Percentiles rank a stretch among this genome's conserved stretches.
phyloP scores from a whole-genome alignment of 2,888 invertebrate species.

The Drosophila ustulata region DNA sequence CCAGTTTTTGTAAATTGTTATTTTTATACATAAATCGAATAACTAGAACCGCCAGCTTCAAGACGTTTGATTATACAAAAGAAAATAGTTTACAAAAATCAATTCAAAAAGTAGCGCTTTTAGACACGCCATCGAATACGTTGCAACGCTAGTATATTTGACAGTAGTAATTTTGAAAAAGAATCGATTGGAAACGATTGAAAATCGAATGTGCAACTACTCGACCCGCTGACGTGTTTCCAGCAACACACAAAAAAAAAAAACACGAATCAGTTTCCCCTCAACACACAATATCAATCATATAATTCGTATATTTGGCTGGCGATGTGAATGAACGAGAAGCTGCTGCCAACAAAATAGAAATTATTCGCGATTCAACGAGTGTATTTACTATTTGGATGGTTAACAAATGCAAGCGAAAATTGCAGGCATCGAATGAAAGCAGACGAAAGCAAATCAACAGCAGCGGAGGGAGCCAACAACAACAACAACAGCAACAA shows the following conservation, averaged over 20 bases:
- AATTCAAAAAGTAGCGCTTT: background rate
- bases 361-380: background rate
- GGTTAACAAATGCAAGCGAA: background rate
- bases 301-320: slow-evolving; percentile 29
- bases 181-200: background rate
- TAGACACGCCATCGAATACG: background rate
- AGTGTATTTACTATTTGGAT: slow-evolving; percentile 5
- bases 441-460: slow-evolving; percentile 29
- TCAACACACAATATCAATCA: slow-evolving; percentile 27
- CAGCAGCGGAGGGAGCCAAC: slow-evolving; percentile 34
- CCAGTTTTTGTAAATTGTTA: background rate
- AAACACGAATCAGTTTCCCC: slow-evolving; percentile 51
- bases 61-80: background rate
- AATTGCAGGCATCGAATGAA: slow-evolving; percentile 39
- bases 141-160: background rate
- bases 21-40: background rate
- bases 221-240: slow-evolving; percentile 65
- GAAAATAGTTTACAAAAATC: background rate
- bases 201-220: background rate
- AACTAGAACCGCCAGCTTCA: no score
- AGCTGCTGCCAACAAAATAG: slow-evolving; percentile 1
- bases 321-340: slow-evolving; percentile 15
- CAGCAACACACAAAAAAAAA: slow-evolving; percentile 48
- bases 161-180: background rate
- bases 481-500: slow-evolving; percentile 47